Conservation (phyloP, 2,797 vertebrate species). For the Avahi laniger region DNA sequence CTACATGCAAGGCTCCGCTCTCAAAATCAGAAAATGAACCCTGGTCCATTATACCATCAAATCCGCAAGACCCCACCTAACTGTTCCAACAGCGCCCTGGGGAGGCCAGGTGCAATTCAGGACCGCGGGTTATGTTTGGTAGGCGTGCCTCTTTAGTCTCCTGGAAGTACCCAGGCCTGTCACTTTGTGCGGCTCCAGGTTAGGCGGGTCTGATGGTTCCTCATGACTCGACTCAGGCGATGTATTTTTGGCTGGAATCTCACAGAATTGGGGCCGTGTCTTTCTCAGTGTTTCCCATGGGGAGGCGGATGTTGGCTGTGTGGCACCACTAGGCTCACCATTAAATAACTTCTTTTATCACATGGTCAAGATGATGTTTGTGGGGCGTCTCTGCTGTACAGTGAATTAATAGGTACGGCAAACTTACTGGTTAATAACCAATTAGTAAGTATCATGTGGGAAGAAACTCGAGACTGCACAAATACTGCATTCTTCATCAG, state of each 20-base stretch:
- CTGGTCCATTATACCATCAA: rapidly evolving
- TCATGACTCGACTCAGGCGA: rapidly evolving
- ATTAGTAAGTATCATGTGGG: background rate
- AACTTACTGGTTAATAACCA: background rate
- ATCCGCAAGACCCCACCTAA: too few relatives aligned
- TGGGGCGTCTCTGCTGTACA: background rate
- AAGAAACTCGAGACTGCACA: background rate
- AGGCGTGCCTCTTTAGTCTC: rapidly evolving
- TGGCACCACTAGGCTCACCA: rapidly evolving
- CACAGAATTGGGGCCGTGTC: background rate
- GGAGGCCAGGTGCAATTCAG: background rate
- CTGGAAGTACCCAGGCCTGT: background rate
- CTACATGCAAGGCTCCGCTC: background rate
- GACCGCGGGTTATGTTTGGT: rapidly evolving
- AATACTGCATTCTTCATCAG: background rate
- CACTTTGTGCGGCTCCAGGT: background rate
- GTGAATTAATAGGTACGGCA: background rate
- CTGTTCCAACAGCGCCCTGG: background rate
- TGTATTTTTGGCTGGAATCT: background rate
- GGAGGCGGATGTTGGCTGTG: rapidly evolving
- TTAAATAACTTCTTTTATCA: background rate
- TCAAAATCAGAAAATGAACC: background rate
- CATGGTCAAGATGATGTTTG: background rate
- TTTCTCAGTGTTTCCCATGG: rapidly evolving
- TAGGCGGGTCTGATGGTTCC: background rate